These are phyloP conservation scores for Hypocryptadius cinnamomeus DNA, from an alignment of 2,113 vertebrate species.

Conservation along the genomic window DNA sequence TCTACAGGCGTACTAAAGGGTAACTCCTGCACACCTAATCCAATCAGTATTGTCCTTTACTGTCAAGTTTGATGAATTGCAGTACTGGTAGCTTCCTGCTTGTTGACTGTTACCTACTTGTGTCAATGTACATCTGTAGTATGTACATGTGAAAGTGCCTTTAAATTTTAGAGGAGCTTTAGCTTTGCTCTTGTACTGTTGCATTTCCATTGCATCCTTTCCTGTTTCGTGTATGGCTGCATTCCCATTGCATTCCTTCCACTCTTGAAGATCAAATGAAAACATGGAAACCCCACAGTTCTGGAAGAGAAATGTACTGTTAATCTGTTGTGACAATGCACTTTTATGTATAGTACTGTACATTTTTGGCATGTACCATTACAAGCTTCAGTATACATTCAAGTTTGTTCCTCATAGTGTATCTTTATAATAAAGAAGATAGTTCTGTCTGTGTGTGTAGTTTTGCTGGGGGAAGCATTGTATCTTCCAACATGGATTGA, in stretches of 20 bases:
- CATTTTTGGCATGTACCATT: constrained; percentile 91
- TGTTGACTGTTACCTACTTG: constrained; percentile 81
- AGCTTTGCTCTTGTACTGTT: constrained; percentile 78
- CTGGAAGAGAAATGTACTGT: constrained; percentile 76
- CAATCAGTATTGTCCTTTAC: constrained; percentile 74
- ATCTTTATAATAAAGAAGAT: constrained; percentile 97
- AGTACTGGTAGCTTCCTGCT: constrained; percentile 77
- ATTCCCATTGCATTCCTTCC: constrained; percentile 64
- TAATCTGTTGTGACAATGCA: constrained; percentile 92
- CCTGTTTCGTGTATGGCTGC: constrained; percentile 62
- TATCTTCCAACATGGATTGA: neutral
- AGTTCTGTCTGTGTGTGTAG: constrained; percentile 74
- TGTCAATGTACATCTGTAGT: constrained; percentile 88
- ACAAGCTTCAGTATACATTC: constrained; percentile 80
- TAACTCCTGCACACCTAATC: constrained; percentile 65
- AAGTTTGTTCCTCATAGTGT: constrained; percentile 78
- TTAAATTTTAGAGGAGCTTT: constrained; percentile 90
- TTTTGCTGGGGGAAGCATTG: neutral
- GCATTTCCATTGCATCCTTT: constrained; percentile 69
- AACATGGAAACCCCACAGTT: constrained; percentile 71
- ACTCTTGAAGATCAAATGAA: constrained; percentile 51
- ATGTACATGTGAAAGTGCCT: constrained; percentile 99
- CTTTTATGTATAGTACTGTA: constrained; percentile 98
- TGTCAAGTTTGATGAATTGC: constrained; percentile 69
- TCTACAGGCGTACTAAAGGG: constrained; percentile 61